Evolutionary conservation across 2,888 invertebrate genomes (phyloP).

Genomic region (Dolomedes plantarius): DNA sequence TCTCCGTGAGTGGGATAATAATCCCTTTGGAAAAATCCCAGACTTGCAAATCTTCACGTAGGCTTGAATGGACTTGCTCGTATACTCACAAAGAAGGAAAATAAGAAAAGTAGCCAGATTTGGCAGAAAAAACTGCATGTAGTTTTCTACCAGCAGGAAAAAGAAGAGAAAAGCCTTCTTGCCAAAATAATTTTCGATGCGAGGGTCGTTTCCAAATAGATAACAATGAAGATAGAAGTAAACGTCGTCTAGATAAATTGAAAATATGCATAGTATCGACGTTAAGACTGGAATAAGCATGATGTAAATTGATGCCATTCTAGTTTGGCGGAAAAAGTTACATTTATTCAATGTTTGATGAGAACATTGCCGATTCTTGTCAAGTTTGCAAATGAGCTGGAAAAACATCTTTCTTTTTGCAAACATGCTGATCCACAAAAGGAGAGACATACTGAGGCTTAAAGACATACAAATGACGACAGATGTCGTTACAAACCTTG

Average conservation of each 20-base stretch:
- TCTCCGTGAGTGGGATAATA: not conserved
- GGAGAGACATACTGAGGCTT: slow-evolving; percentile 21
- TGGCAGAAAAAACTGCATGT: slow-evolving; percentile 41
- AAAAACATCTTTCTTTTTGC: slow-evolving; percentile 17
- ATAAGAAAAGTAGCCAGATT: slow-evolving; percentile 38
- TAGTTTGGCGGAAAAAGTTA: not conserved
- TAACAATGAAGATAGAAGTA: slow-evolving; percentile 52
- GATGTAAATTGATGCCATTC: not conserved
- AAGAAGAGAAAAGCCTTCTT: slow-evolving; percentile 10
- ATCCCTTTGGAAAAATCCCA: not conserved
- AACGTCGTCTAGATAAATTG: slow-evolving; percentile 16
- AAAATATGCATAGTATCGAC: slow-evolving; percentile 15
- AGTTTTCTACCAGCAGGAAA: slow-evolving; percentile 47
- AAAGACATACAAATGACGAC: slow-evolving; percentile 43
- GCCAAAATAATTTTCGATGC: not conserved
- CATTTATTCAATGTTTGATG: not conserved
- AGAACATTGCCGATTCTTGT: not conserved
- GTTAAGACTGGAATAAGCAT: slow-evolving; percentile 21
- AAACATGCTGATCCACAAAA: slow-evolving; percentile 29
- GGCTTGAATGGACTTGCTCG: not conserved
- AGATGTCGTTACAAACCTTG: slow-evolving; percentile 25
- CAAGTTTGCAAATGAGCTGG: slow-evolving; percentile 14
- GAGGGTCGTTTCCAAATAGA: slow-evolving; percentile 10
- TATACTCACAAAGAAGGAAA: slow-evolving; percentile 26
- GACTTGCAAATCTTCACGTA: slow-evolving; percentile 8